A percentile compares a stretch with the other conserved stretches of the same genome.
Evolutionary conservation across 30 jellyfish, hydroid and myxozoan genomes (phyloP).

Genomic region (Turritopsis rubra): DNA sequence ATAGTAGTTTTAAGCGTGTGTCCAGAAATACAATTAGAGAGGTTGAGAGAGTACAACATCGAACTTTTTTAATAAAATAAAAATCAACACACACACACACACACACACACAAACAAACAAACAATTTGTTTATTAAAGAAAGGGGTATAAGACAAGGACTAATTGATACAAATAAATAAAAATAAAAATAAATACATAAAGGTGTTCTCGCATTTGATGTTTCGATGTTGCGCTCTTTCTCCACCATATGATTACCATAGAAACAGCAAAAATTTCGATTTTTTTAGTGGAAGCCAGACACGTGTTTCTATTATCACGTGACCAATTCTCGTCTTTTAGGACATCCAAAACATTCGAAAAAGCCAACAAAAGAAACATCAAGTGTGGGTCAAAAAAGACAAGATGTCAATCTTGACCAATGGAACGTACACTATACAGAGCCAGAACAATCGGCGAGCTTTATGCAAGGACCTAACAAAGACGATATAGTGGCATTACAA

Average conservation of each 20-base stretch:
- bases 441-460: conserved; percentile 27
- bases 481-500: conserved; percentile 22
- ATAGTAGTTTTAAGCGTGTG: not conserved
- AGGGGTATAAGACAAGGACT: not conserved
- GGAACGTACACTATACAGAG: conserved; percentile 41
- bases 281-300: not conserved
- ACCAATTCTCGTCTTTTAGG: conserved; percentile 6
- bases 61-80: not conserved
- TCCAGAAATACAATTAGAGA: not conserved
- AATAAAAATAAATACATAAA: no score
- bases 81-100: not conserved
- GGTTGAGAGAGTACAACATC: not conserved
- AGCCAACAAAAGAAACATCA: conserved; percentile 22
- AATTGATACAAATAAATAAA: not conserved
- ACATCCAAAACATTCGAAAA: conserved; percentile 22
- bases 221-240: conserved; percentile 15
- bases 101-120: not conserved
- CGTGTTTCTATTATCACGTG: not conserved
- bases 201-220: not conserved
- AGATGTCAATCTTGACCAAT: conserved; percentile 17
- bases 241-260: not conserved
- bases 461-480: conserved; percentile 31
- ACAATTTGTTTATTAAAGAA: not conserved
- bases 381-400: conserved; percentile 32
- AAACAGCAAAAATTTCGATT: not conserved